Evolutionary conservation across 2,888 invertebrate species (phyloP).

Genomic region (Dryomyza anilis): DNA sequence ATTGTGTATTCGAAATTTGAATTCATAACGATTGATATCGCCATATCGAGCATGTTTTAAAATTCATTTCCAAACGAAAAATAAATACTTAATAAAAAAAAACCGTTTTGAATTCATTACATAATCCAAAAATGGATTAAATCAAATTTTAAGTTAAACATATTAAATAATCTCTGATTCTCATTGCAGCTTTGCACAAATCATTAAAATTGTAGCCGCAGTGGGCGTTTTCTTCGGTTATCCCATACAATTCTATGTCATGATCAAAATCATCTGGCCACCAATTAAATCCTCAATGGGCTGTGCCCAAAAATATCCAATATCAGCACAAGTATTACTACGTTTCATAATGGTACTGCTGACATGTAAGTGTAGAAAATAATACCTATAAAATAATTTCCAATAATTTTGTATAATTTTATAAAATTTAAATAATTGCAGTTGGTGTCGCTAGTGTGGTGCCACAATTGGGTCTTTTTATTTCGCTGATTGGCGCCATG

Average conservation of each 20-base stretch:
- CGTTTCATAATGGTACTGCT: slow-evolving; percentile 75
- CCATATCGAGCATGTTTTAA: too few species aligned
- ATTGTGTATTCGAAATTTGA: too few species aligned
- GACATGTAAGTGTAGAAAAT: slow-evolving; percentile 75
- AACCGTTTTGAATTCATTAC: too few species aligned
- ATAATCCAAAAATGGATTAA: too few species aligned
- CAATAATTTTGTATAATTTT: background rate
- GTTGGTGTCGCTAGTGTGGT: slow-evolving; percentile 84
- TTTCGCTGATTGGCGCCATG: slow-evolving; percentile 89
- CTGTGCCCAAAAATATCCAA: slow-evolving; percentile 64
- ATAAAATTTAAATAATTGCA: slow-evolving; percentile 58
- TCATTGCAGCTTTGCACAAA: slow-evolving; percentile 73
- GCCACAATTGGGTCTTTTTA: slow-evolving; percentile 84
- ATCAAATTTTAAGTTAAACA: too few species aligned
- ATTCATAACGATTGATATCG: too few species aligned
- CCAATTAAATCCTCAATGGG: slow-evolving; percentile 66
- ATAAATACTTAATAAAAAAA: too few species aligned
- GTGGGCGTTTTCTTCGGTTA: slow-evolving; percentile 88
- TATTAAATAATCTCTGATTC: slow-evolving; percentile 12
- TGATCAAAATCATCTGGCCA: slow-evolving; percentile 89
- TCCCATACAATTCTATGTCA: slow-evolving; percentile 95
- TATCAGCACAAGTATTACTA: slow-evolving; percentile 71
- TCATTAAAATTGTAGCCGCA: slow-evolving; percentile 81
- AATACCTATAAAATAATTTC: background rate
- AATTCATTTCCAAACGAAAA: too few species aligned